phyloP scores from a whole-genome alignment of 2,888 invertebrate genomes.

The Clanis bilineata region DNA sequence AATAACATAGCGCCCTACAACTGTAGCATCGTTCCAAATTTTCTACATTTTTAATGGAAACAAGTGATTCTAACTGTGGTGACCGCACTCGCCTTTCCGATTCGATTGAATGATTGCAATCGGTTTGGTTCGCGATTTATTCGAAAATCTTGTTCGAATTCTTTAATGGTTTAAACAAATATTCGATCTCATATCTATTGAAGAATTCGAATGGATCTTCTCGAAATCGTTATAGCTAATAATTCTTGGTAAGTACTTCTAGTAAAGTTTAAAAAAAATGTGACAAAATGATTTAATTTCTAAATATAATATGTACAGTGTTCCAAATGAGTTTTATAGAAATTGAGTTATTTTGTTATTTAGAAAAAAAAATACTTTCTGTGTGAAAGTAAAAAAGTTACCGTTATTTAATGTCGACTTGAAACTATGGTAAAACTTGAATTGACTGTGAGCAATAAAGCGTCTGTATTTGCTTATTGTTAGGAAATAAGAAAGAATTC shows the following conservation, averaged over 20 bases:
- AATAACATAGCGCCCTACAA: neutral
- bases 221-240: neutral
- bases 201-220: constrained; percentile 40
- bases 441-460: constrained; percentile 63
- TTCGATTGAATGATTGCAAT: neutral
- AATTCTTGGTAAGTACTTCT: constrained; percentile 6
- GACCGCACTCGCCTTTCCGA: neutral
- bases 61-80: neutral
- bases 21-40: neutral
- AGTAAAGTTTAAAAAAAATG: neutral
- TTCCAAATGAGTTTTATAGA: constrained; percentile 21
- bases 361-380: constrained; percentile 14
- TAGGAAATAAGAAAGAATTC: constrained; percentile 20
- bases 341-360: constrained; percentile 18
- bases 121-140: neutral
- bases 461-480: constrained; percentile 47
- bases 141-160: neutral
- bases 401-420: constrained; percentile 35
- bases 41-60: neutral
- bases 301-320: constrained; percentile 28
- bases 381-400: constrained; percentile 31
- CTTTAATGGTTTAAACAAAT: constrained; percentile 30
- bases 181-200: constrained; percentile 55
- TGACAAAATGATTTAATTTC: constrained; percentile 37
- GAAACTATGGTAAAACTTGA: constrained; percentile 37